Evolutionary conservation across 1,140 invertebrate genomes (phyloP).

Genomic region (Metopolophium dirhodum): DNA sequence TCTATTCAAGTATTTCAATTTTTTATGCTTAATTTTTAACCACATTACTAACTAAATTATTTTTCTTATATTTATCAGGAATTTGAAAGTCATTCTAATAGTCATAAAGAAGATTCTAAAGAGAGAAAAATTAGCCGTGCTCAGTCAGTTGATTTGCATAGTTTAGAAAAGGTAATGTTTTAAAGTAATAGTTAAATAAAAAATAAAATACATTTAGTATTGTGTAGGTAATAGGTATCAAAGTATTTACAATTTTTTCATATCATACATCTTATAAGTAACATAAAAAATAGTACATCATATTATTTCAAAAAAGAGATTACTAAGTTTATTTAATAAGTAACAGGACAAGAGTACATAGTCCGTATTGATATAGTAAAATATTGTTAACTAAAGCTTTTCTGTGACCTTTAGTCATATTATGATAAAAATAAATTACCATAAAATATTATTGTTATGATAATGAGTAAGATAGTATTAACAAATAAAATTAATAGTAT

Average conservation of each 20-base stretch:
- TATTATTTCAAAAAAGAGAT: neutral
- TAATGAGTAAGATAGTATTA: neutral
- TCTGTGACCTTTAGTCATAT: neutral
- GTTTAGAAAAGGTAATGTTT: slow-evolving; percentile 51
- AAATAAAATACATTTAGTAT: neutral
- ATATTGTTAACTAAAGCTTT: neutral
- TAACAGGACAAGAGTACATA: neutral
- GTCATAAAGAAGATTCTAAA: slow-evolving; percentile 48
- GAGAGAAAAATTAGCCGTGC: slow-evolving; percentile 49
- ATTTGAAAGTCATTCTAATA: slow-evolving; percentile 3
- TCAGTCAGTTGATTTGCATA: slow-evolving; percentile 54
- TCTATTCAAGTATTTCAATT: slow-evolving; percentile 16
- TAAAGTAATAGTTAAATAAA: neutral
- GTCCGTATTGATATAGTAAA: neutral
- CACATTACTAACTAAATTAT: neutral
- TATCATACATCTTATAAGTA: neutral
- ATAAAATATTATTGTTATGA: neutral
- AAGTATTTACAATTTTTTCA: neutral
- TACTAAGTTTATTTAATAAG: neutral
- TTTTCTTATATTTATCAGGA: slow-evolving; percentile 12
- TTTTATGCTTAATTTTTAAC: neutral
- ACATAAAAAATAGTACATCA: neutral
- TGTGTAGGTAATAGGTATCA: neutral
- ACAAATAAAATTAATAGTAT: slow-evolving; percentile 1
- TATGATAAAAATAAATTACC: neutral